Percentiles rank a stretch among this genome's conserved stretches.
Conservation (phyloP, 2,113 vertebrate species). For the Lipotes vexillifer region DNA sequence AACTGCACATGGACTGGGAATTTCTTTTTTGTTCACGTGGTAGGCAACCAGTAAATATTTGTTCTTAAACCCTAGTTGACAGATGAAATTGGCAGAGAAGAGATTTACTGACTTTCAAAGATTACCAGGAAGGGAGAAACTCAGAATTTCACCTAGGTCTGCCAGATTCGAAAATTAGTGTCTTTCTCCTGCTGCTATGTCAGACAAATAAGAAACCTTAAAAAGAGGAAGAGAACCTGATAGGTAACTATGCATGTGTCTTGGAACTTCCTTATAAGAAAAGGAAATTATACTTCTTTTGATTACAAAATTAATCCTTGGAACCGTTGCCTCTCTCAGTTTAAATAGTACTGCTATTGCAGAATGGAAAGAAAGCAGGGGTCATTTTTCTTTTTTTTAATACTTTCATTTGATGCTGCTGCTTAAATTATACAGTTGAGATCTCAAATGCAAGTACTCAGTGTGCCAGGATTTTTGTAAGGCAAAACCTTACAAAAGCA, state of each 20-base stretch:
- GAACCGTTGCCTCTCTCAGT: background rate
- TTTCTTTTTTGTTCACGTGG: background rate
- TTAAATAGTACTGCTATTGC: background rate
- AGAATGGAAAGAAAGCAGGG: background rate
- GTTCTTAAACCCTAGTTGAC: background rate
- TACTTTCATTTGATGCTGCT: background rate
- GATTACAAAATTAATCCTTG: background rate
- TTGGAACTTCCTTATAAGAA: background rate
- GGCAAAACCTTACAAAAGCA: too few relatives aligned
- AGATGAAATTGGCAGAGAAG: background rate
- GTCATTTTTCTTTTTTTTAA: background rate
- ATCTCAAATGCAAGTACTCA: background rate
- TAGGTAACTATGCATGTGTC: background rate
- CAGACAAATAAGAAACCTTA: background rate
- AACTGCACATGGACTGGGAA: background rate
- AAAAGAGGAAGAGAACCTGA: background rate
- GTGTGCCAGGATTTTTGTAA: too few relatives aligned
- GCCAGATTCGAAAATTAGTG: background rate
- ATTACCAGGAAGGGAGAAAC: background rate
- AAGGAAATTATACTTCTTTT: background rate
- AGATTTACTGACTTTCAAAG: background rate
- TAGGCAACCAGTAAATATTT: background rate
- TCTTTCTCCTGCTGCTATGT: background rate
- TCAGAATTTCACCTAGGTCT: background rate
- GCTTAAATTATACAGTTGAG: background rate